Conservation (phyloP, 2,113 vertebrate genomes). For the Psilopsiagon aymara region DNA sequence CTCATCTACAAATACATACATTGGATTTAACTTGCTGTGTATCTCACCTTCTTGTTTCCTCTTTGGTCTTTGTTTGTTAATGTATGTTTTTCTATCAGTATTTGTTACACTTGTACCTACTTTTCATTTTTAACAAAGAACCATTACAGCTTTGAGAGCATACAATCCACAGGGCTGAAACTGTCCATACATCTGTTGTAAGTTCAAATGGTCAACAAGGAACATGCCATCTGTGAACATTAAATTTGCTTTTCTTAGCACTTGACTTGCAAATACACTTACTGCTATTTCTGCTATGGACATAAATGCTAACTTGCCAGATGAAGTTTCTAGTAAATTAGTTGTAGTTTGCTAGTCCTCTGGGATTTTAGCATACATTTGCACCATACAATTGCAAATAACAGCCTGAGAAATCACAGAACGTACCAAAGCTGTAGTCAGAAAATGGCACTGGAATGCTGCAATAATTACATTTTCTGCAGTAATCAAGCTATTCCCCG, state of each 20-base stretch:
- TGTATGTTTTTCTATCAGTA: background rate
- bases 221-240: background rate
- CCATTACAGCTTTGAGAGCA: background rate
- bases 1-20: background rate
- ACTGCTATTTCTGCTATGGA: background rate
- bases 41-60: background rate
- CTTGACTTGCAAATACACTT: background rate
- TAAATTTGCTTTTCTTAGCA: background rate
- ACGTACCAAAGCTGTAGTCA: background rate
- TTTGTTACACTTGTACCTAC: background rate
- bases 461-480: background rate
- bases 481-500: background rate
- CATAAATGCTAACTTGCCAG: background rate
- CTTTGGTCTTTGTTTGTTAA: background rate
- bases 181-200: background rate
- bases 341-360: background rate
- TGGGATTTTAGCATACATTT: background rate
- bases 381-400: background rate
- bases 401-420: background rate
- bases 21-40: background rate
- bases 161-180: background rate
- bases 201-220: background rate
- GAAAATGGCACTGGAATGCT: background rate
- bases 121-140: background rate
- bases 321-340: background rate